These are phyloP conservation scores for Cherax destructor DNA, from an alignment of 1,140 invertebrate genomes.

Conservation along the genomic window DNA sequence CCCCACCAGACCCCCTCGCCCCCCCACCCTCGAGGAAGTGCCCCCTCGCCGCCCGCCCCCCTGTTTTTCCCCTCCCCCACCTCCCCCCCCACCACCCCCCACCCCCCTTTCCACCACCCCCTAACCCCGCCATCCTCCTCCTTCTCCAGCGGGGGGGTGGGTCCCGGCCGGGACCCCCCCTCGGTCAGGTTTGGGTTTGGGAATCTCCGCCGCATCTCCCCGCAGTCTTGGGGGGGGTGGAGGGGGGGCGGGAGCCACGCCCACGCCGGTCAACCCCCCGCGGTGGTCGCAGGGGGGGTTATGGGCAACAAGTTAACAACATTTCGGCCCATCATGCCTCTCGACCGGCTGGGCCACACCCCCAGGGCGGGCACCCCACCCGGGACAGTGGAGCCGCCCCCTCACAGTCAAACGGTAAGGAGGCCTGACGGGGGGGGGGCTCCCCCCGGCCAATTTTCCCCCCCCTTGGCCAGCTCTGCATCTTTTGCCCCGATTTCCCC, in stretches of 20 bases:
- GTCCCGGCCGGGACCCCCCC: constrained; percentile 19
- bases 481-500: too few relatives aligned
- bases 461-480: too few relatives aligned
- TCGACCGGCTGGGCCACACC: too few relatives aligned
- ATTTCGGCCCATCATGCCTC: constrained; percentile 53
- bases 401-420: too few relatives aligned
- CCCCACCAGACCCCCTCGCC: constrained; percentile 48
- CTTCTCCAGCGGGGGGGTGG: constrained; percentile 32
- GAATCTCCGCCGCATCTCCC: constrained; percentile 50
- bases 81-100: constrained; percentile 58
- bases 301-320: constrained; percentile 59
- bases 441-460: too few relatives aligned
- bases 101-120: constrained; percentile 51
- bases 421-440: too few relatives aligned
- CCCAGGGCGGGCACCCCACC: too few relatives aligned
- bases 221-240: constrained; percentile 28
- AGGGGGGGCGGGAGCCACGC: constrained; percentile 6
- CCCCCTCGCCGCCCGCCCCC: constrained; percentile 55
- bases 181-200: constrained; percentile 36
- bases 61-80: constrained; percentile 60
- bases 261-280: constrained; percentile 51
- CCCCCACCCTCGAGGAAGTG: constrained; percentile 51
- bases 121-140: constrained; percentile 45
- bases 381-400: too few relatives aligned
- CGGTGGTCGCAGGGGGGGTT: constrained; percentile 62